Evolutionary conservation across 2,113 vertebrate species (phyloP), one percentile per base, ranked within the genome.

Genomic region (Bos indicus): DNA sequence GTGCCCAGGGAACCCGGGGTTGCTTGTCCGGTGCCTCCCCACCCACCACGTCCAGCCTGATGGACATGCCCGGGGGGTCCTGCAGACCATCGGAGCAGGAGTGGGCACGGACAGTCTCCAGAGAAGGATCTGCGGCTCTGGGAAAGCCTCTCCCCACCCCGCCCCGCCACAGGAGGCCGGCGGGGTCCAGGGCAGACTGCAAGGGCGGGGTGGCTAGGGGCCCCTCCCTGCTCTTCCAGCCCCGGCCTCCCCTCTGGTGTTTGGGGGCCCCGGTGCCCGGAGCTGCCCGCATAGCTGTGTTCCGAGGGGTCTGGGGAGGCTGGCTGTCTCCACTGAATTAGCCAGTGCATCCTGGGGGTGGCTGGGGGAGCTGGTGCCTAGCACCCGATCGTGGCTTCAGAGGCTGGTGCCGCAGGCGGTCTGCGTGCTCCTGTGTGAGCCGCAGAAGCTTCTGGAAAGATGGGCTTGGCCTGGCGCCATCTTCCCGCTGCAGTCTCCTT

Each of bases 271-370:
- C 3, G 6, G 21, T 23, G 8, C n/a, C 25, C 4, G 28, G 48
- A n/a, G 5, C 10, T 59, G 28, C 21, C 25, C 8, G 0, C 28
- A 23, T 59, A 17, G 25, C 46, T 2, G 6, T 4, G 13, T 4
- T 8, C 1, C 13, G 2, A 11, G 30, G 3, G 13, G 0, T 3
- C 6, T 40, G 2, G 36, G 15, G 14, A 0, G 54, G 54, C 81
- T 15, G 3, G 7, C 0, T 30, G 48, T 51, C 62, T 30, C 5
- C 28, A 0, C 11, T 17, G 46, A 62, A 46, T 16, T 1, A 15
- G 26, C 7, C 83, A 8, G 16, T 1, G 5, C 40, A 11, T 59
- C 15, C 52, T 23, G 3, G 36, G 30, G 60, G 71, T 1, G 25
- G 57, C 8, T 5, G 78, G 80, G 21, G 19, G 40, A 0, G 9